Conservation (phyloP, 2,113 vertebrate genomes). For the Propithecus coquereli region DNA sequence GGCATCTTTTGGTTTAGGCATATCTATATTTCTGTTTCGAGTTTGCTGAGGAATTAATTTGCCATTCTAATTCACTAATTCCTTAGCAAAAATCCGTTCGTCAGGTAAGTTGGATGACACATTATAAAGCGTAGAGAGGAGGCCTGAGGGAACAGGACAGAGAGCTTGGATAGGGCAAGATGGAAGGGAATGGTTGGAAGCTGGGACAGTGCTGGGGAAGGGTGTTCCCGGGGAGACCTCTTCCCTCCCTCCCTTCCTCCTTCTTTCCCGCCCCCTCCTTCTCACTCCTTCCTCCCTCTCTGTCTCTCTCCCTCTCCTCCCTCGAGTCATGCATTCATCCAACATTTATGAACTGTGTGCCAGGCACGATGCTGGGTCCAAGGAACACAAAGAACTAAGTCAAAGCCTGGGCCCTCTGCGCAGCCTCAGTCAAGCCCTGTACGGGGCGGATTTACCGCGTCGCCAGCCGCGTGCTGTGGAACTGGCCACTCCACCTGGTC, state of each 20-base stretch:
- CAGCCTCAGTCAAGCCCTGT: fast-evolving
- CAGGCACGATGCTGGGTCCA: not conserved
- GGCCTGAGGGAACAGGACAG: not conserved
- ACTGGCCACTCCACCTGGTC: not conserved
- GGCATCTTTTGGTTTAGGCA: not conserved
- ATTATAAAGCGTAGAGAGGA: not conserved
- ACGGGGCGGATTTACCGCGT: not conserved
- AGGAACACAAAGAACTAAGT: not conserved
- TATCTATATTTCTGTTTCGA: not conserved
- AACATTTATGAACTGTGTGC: not conserved
- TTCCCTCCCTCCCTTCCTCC: not conserved
- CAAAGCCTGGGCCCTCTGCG: not conserved
- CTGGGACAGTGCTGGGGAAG: not conserved
- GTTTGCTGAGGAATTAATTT: not conserved
- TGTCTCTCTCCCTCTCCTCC: too few relatives aligned
- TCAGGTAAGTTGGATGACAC: not conserved
- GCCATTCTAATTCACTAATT: not conserved
- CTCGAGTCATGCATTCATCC: not conserved
- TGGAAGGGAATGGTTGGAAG: not conserved
- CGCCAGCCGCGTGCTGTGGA: fast-evolving
- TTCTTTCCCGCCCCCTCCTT: not conserved
- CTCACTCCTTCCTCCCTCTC: not conserved
- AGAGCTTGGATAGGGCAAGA: not conserved
- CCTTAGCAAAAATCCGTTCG: not conserved
- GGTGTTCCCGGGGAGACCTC: too few relatives aligned